A percentile compares a stretch with the other conserved stretches of the same genome.
These are phyloP conservation scores for Microcebus lehilahytsara DNA, from an alignment of 2,113 vertebrate genomes.

Conservation along the genomic window DNA sequence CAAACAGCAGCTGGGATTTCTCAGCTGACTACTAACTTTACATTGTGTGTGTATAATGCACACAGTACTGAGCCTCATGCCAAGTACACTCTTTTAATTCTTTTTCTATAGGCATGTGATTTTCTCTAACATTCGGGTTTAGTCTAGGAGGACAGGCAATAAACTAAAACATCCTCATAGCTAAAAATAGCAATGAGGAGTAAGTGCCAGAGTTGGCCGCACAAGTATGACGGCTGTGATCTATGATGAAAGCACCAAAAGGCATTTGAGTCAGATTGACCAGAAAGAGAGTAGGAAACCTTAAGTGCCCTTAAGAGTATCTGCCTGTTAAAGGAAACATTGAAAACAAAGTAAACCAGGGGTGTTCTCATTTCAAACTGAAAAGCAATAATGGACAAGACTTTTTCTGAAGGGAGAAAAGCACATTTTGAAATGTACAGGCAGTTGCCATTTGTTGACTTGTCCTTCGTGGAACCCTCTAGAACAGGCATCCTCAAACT, in stretches of 20 bases:
- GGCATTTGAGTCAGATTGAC: not conserved
- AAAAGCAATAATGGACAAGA: not conserved
- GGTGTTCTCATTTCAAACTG: not conserved
- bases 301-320: not conserved
- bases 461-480: not conserved
- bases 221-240: no score
- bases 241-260: rapidly evolving
- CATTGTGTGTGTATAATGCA: no score
- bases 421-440: not conserved
- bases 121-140: no score
- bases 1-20: no score
- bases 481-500: not conserved
- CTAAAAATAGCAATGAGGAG: no score
- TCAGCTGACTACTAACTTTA: no score
- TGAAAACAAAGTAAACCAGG: not conserved
- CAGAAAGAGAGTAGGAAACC: not conserved
- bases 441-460: slow-evolving; percentile 20
- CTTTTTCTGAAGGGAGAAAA: slow-evolving; percentile 32
- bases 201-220: no score
- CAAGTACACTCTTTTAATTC: no score
- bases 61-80: no score
- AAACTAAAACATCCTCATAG: no score
- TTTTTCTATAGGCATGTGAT: no score
- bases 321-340: rapidly evolving
- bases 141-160: no score